A percentile compares a stretch with the other conserved stretches of the same genome.
phyloP scores from a whole-genome alignment of 2,888 invertebrate genomes.

The Leptopilina syphax region DNA sequence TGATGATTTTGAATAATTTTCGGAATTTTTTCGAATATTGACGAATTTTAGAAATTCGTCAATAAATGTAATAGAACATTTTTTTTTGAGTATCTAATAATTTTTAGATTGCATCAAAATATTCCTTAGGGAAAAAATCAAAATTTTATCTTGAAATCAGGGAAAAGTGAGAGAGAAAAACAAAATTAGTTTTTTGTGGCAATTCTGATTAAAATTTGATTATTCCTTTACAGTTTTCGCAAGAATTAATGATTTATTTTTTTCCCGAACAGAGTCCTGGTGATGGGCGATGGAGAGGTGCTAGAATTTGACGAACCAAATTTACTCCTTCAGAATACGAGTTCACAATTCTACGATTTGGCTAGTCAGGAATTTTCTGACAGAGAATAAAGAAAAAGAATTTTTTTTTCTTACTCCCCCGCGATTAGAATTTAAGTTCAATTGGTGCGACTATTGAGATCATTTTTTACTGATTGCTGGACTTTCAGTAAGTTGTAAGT shows the following conservation, averaged over 20 bases:
- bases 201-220: background rate
- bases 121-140: too few relatives aligned
- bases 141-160: too few relatives aligned
- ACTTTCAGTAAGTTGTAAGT: slow-evolving; percentile 3
- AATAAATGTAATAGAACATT: too few relatives aligned
- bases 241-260: slow-evolving; percentile 46
- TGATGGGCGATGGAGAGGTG: slow-evolving; percentile 85
- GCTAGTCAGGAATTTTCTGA: slow-evolving; percentile 78
- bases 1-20: too few relatives aligned
- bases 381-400: slow-evolving; percentile 55
- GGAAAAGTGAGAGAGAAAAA: too few relatives aligned
- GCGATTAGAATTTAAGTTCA: background rate
- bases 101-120: too few relatives aligned
- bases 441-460: background rate
- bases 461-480: slow-evolving; percentile 9
- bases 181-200: too few relatives aligned
- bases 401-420: background rate
- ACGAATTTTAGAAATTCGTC: too few relatives aligned
- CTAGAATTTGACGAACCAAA: slow-evolving; percentile 84
- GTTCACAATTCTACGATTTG: slow-evolving; percentile 83
- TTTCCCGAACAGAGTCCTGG: slow-evolving; percentile 80
- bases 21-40: too few relatives aligned
- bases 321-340: slow-evolving; percentile 80
- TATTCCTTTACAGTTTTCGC: background rate
- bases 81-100: too few relatives aligned